Percentiles rank a stretch among this genome's conserved stretches.
These are phyloP conservation scores for Macheiramphus alcinus DNA, from an alignment of 2,113 vertebrate species.

Conservation along the genomic window DNA sequence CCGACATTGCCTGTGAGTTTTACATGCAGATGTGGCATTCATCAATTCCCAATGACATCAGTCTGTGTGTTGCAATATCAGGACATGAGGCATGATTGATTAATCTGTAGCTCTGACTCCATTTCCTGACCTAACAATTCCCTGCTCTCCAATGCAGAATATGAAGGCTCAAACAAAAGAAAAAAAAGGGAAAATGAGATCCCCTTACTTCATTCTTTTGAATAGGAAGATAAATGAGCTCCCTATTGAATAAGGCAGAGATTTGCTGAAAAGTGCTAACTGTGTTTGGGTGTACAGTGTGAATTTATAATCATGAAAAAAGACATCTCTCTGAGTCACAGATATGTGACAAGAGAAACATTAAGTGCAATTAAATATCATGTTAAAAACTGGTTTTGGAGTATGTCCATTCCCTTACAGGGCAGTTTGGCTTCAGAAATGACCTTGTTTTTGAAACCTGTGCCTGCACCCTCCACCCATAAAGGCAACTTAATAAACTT, in stretches of 20 bases:
- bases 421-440: constrained; percentile 22
- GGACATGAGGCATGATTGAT: background rate
- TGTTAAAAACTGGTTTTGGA: background rate
- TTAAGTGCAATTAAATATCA: background rate
- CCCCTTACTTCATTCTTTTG: background rate
- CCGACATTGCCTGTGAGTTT: background rate
- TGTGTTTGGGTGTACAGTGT: background rate
- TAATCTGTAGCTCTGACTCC: constrained; percentile 33
- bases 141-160: background rate
- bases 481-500: constrained; percentile 66
- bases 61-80: constrained; percentile 28
- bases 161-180: constrained; percentile 15
- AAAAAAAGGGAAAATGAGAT: background rate
- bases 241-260: constrained; percentile 9
- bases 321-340: background rate
- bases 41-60: constrained; percentile 38
- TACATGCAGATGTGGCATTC: constrained; percentile 35
- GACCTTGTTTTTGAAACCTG: constrained; percentile 50
- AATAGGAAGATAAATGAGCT: constrained; percentile 38
- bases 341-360: background rate
- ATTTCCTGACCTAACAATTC: constrained; percentile 45
- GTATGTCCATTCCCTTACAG: background rate
- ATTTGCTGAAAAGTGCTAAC: constrained; percentile 19
- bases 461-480: constrained; percentile 12
- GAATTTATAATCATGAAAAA: constrained; percentile 28